Base-by-base conservation (phyloP, 2,797 vertebrate genomes). In the Gobio occitaniae region DNA sequence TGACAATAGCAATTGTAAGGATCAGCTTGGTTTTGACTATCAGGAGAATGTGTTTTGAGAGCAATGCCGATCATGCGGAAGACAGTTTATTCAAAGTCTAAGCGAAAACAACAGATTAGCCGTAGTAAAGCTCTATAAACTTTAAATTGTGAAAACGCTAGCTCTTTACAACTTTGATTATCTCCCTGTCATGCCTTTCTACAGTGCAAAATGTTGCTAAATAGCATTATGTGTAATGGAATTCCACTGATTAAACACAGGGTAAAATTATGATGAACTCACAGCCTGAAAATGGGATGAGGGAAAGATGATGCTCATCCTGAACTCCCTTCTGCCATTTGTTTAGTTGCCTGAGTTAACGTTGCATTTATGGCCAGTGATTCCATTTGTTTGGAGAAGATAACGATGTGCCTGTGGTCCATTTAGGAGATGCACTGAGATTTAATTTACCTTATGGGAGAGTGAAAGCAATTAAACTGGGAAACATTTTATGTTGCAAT, bases 401-500 rank as follows among this genome's bases (percentile, higher is more conserved):
- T 86, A 77, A 79, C 19, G 47, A 78, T 68, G 25, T 29, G 72
- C 81, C 66, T 47, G 63, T 63, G 29, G 72, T 83, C 86, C 66
- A 80, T 86, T 87, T 61, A 82, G 75, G 54, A 88, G 75, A 89
- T 88, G 86, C 84, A 70, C 63, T 15, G 54, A 74, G 54, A 79
- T 86, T 88, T 82, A 69, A 87, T 86, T 77, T 75, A 80, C 78
- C 71, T 83, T 78, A 66, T 79, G 41, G 75, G 85, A 88, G 52
- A 78, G 78, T 78, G 82, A 80, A 47, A 72, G 81, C 85, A 84
- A 86, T 88, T 82, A 82, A 84, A 87, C 41, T 38, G 47, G 71
- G 69, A 74, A 84, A 87, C 83, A 83, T 76, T 86, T 88, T 81
- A 75, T 69, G 68, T 50, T 44, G 76, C 48, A 78, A 82, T 82